Base-by-base conservation (phyloP, 2,113 vertebrate species). In the Halichoerus grypus region DNA sequence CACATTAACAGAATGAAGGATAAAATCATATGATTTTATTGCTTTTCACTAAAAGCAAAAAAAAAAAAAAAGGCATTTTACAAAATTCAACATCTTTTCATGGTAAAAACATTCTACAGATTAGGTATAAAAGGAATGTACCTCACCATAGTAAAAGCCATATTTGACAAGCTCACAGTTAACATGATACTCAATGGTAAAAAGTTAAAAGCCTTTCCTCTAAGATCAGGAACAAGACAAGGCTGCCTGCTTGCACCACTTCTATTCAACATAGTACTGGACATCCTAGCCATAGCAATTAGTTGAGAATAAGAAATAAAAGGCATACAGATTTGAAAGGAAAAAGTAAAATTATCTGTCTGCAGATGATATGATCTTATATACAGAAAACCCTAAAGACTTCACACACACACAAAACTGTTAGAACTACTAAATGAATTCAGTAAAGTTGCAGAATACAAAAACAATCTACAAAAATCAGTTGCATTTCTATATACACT, bases 271-370 rank as follows among this genome's bases (percentile, higher is more conserved):
- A 86, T 4, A 51, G 80, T 74, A 46, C 22, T 61, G 5, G n/a
- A 86, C 53, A 13, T 93, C 19, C n/a, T 93, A 79, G n/a, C 13
- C 61, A 46, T 79, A 55, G 36, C n/a, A 93, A 77, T 67, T 79
- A 79, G 81, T 28, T 4, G 79, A 79, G n/a, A 67, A 77, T 65
- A 86, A 93, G 46, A 93, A 93, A 67, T 79, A 55, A 77, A 55
- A 67, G 19, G 36, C 36, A 93, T 42, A 36, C 6, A 86, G 24
- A 86, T 53, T 51, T 67, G 5, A 77, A 79, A 89, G 55, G 18
- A 91, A 55, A 59, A 77, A 86, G 49, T 65, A 86, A 67, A 92
- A 86, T 67, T 24, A 42, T 65, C 1, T 65, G 4, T 67, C 53
- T 77, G 46, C 26, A 91, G 61, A 33, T 55, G 76, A 80, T 28